Evolutionary conservation across 1,140 invertebrate species (phyloP).

Genomic region (Cephus cinctus): DNA sequence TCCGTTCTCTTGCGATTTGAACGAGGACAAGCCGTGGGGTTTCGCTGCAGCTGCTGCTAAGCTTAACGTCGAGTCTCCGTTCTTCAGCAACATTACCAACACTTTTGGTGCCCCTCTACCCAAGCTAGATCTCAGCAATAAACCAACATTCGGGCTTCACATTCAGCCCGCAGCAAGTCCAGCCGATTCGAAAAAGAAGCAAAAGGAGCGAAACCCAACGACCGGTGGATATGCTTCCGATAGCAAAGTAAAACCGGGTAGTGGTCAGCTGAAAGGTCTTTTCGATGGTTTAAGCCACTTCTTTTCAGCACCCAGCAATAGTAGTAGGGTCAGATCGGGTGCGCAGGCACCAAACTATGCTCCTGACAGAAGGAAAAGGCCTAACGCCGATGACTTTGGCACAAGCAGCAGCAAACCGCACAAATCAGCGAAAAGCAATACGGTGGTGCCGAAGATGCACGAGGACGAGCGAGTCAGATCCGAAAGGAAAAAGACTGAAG

Average conservation of each 20-base stretch:
- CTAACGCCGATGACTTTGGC: constrained; percentile 20
- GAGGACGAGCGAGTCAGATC: constrained; percentile 5
- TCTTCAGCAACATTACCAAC: constrained; percentile 47
- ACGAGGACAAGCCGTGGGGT: constrained; percentile 69
- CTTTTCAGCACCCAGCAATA: constrained; percentile 67
- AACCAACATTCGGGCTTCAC: constrained; percentile 42
- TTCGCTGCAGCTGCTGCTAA: constrained; percentile 70
- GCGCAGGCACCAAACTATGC: constrained; percentile 56
- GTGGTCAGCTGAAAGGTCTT: constrained; percentile 70
- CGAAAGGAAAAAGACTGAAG: constrained; percentile 15
- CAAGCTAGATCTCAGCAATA: constrained; percentile 43
- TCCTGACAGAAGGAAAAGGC: constrained; percentile 51
- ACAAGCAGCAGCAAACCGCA: constrained; percentile 16
- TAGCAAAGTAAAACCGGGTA: constrained; percentile 54
- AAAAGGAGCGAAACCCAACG: constrained; percentile 12
- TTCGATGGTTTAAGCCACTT: constrained; percentile 85
- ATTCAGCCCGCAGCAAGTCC: constrained; percentile 34
- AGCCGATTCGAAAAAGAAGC: constrained; percentile 22
- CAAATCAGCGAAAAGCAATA: constrained; percentile 2
- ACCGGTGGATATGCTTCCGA: constrained; percentile 4
- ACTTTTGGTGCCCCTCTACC: constrained; percentile 40
- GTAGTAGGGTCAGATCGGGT: constrained; percentile 57
- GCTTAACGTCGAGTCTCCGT: constrained; percentile 38
- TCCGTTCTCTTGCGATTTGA: constrained; percentile 44
- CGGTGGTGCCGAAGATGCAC: neutral